Conservation (phyloP, 2,797 vertebrate species). For the Vireo griseus region DNA sequence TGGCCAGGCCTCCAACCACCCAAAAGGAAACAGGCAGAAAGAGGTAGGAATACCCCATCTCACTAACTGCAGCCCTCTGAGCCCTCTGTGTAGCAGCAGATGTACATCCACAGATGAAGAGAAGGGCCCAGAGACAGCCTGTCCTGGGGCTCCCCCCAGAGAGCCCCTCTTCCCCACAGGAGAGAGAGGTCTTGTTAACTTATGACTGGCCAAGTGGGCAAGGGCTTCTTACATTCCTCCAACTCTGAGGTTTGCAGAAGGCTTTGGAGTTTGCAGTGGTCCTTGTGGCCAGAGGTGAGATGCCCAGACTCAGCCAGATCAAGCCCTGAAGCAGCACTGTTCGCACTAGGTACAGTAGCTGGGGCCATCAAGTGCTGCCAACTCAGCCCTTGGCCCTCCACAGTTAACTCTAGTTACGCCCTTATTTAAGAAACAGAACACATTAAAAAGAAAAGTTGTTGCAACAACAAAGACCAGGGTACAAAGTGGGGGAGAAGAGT, state of each 20-base stretch:
- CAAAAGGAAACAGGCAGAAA: neutral
- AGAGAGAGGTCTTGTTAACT: neutral
- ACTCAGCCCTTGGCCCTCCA: neutral
- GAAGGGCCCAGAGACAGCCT: neutral
- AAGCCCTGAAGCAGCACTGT: neutral
- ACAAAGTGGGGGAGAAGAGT: neutral
- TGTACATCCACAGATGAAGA: neutral
- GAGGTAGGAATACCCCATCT: neutral
- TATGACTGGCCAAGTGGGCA: fast-evolving
- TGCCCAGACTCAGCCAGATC: neutral
- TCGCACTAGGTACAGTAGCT: neutral
- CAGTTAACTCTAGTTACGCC: fast-evolving
- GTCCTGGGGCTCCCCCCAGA: neutral
- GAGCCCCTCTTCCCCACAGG: neutral
- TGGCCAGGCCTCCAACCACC: neutral
- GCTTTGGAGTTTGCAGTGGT: neutral
- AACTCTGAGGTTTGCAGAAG: neutral
- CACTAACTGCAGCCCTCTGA: neutral
- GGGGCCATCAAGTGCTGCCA: neutral
- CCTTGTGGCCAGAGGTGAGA: neutral
- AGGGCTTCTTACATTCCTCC: neutral
- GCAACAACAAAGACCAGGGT: neutral
- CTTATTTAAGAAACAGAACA: neutral
- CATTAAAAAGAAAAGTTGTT: neutral
- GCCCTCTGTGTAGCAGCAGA: neutral